Evolutionary conservation across 2,113 vertebrate genomes (phyloP).

Genomic region (Synchiropus splendidus): DNA sequence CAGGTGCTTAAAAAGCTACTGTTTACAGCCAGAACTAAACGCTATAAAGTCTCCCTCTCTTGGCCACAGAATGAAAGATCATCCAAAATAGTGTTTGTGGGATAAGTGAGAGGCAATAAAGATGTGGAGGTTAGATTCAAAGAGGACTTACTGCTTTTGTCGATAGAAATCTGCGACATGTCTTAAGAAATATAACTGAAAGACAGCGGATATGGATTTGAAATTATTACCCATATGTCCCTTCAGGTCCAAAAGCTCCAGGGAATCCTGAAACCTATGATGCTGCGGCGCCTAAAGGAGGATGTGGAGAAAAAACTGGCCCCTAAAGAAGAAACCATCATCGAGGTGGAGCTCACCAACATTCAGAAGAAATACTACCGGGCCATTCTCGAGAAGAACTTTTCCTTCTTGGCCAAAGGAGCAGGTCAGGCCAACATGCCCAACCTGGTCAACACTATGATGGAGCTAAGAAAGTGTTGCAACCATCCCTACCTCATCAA

Average conservation of each 20-base stretch:
- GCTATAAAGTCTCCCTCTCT: no score
- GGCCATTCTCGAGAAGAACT: slow-evolving; percentile 95
- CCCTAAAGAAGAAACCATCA: slow-evolving; percentile 96
- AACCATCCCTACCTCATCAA: slow-evolving; percentile 99
- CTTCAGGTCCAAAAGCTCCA: slow-evolving; percentile 93
- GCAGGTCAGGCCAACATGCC: slow-evolving; percentile 93
- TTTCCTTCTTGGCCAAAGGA: slow-evolving; percentile 95
- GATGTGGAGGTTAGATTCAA: no score
- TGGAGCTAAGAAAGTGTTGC: slow-evolving; percentile 97
- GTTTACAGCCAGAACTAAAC: no score
- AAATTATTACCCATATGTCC: not conserved
- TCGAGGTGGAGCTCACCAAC: slow-evolving; percentile 97
- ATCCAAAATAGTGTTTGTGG: no score
- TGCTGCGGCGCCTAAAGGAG: slow-evolving; percentile 93
- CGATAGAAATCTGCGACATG: no score
- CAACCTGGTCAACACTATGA: slow-evolving; percentile 98
- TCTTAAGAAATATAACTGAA: no score
- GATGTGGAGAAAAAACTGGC: slow-evolving; percentile 98
- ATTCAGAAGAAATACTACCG: slow-evolving; percentile 99
- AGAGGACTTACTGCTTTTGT: no score
- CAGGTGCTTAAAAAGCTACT: no score
- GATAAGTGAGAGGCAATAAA: no score
- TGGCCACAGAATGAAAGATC: no score
- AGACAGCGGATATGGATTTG: not conserved
- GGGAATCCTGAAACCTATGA: slow-evolving; percentile 96